These are phyloP conservation scores for Spodoptera littoralis DNA, from an alignment of 2,888 invertebrate genomes.

Conservation along the genomic window DNA sequence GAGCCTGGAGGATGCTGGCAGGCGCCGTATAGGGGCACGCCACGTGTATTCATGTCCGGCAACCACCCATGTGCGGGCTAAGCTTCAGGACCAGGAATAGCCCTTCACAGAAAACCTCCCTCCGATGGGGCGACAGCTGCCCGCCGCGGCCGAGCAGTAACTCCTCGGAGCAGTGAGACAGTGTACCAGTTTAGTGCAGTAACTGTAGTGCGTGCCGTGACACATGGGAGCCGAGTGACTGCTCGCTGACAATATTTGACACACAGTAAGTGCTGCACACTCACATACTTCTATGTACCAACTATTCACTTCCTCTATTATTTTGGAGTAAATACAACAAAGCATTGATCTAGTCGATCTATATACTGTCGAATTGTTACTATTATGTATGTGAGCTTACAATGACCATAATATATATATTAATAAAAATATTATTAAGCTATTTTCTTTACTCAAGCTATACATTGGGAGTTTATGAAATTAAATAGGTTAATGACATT, in stretches of 20 bases:
- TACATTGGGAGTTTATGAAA: too few relatives aligned
- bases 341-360: too few relatives aligned
- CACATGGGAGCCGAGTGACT: slow-evolving; percentile 49
- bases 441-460: too few relatives aligned
- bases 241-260: not conserved
- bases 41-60: slow-evolving; percentile 71
- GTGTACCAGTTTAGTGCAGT: slow-evolving; percentile 43
- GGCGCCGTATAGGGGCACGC: slow-evolving; percentile 77
- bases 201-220: slow-evolving; percentile 51
- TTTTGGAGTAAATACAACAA: too few relatives aligned
- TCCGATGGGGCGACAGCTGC: slow-evolving; percentile 98
- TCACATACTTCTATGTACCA: too few relatives aligned
- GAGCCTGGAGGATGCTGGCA: slow-evolving; percentile 55
- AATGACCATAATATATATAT: too few relatives aligned
- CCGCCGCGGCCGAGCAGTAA: slow-evolving; percentile 38
- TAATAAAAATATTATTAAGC: too few relatives aligned
- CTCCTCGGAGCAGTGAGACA: slow-evolving; percentile 37
- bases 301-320: too few relatives aligned
- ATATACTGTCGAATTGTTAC: too few relatives aligned
- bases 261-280: too few relatives aligned
- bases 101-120: slow-evolving; percentile 98
- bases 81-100: slow-evolving; percentile 98
- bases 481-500: too few relatives aligned
- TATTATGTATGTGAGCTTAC: too few relatives aligned
- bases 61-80: slow-evolving; percentile 96